Conservation (phyloP, 1,140 invertebrate species). For the Temnothorax longispinosus region DNA sequence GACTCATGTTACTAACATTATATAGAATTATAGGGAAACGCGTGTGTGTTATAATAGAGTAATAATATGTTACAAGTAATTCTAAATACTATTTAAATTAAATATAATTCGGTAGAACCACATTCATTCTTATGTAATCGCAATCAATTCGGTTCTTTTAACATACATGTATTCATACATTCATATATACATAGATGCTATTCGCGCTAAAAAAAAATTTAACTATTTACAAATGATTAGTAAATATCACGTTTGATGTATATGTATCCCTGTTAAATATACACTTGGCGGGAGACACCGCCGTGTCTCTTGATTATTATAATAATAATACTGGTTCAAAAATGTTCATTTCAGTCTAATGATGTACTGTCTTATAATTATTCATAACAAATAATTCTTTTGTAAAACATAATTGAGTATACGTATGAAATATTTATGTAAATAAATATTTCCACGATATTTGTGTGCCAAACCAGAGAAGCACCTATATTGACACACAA, state of each 20-base stretch:
- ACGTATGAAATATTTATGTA: conserved; percentile 1
- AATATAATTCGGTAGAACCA: neutral
- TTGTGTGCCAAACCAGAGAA: neutral
- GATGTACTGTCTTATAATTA: neutral
- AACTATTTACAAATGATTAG: conserved; percentile 42
- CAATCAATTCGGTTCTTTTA: conserved; percentile 12
- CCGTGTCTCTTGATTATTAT: too few relatives aligned
- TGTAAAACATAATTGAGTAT: neutral
- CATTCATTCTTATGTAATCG: conserved; percentile 15
- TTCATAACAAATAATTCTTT: conserved; percentile 30
- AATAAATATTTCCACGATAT: conserved; percentile 29
- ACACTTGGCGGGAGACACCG: neutral
- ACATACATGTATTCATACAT: conserved; percentile 10
- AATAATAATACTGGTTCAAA: conserved; percentile 18
- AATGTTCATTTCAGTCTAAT: neutral
- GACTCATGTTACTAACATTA: conserved; percentile 65
- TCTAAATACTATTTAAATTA: conserved; percentile 24
- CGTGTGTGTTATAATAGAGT: conserved; percentile 41
- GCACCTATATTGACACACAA: neutral
- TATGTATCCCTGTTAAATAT: conserved; percentile 27
- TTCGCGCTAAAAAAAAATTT: conserved; percentile 39
- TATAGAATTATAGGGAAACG: conserved; percentile 28
- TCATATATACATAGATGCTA: neutral
- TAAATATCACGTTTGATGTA: conserved; percentile 13
- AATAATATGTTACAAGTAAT: conserved; percentile 22